phyloP scores from a whole-genome alignment of 2,113 vertebrate genomes.

The Spea bombifrons region DNA sequence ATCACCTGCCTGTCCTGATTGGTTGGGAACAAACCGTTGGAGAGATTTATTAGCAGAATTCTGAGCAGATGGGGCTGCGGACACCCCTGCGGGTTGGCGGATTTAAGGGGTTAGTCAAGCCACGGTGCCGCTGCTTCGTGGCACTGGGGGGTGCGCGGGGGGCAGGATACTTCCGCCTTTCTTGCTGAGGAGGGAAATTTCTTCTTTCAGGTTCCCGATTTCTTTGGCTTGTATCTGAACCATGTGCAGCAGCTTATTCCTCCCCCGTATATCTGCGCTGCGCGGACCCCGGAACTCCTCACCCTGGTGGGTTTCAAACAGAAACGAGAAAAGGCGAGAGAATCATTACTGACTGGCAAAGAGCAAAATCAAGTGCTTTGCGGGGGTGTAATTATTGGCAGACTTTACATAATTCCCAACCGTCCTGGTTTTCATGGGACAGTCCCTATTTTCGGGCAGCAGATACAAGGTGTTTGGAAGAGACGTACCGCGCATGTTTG shows the following conservation, averaged over 20 bases:
- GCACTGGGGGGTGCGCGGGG: slow-evolving; percentile 47
- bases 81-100: too few relatives aligned
- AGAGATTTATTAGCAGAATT: too few relatives aligned
- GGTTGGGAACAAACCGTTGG: too few relatives aligned
- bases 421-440: too few relatives aligned
- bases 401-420: too few relatives aligned
- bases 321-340: slow-evolving; percentile 19
- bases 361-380: background rate
- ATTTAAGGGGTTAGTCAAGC: background rate
- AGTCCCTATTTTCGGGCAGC: too few relatives aligned
- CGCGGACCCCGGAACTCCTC: slow-evolving; percentile 64
- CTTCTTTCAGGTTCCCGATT: slow-evolving; percentile 61
- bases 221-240: slow-evolving; percentile 59
- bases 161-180: slow-evolving; percentile 67
- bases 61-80: too few relatives aligned
- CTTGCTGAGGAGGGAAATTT: slow-evolving; percentile 65
- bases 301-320: too few relatives aligned
- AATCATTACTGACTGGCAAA: background rate
- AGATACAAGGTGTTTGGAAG: background rate
- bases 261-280: slow-evolving; percentile 59
- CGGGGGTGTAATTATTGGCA: background rate
- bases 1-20: too few relatives aligned
- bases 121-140: background rate
- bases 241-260: slow-evolving; percentile 57
- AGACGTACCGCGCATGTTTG: slow-evolving; percentile 69